Evolutionary conservation across 2,888 invertebrate species (phyloP), one percentile per base, ranked within the genome.

Genomic region (Hoplodrina blanda): DNA sequence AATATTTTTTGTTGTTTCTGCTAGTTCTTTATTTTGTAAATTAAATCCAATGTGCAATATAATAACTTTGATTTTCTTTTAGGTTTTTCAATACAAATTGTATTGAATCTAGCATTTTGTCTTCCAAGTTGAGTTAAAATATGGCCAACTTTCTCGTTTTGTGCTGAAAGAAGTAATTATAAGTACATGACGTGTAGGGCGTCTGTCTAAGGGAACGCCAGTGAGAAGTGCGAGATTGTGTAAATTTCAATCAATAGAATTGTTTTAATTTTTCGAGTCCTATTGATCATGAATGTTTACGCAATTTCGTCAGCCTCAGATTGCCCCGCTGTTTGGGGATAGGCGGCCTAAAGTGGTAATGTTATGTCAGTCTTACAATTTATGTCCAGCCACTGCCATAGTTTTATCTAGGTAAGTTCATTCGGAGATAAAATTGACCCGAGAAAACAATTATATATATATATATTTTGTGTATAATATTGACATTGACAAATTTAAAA

Each of bases 341-440:
- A 72, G 55, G 63, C 49, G 69, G 59, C 68, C 76, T 77, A 74
- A 73, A 64, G 60, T 75, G 62, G 68, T 68, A 70, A 62, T 80
- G 71, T 67, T 56, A 63, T 54, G 44, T 70, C 76, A 75, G 49
- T 76, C 68, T 83, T 68, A 69, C 69, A 76, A 82, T 76, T 78
- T 74, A 87, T 88, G 84, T 90, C 88, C 88, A 87, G 85, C 85
- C 93, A 94, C 93, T 93, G 94, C 93, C 93, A 91, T 93, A 91
- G 88, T 87, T 87, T 87, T 90, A 91, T 89, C 82, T 89, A 90
- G 80, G 87, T 90, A 90, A 88, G 87, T 84, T 87, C 79, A 81
- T 81, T 82, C 69, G 70, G 71, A 73, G 79, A 78, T 73, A 63
- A 74, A 72, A 73, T 76, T 79, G 44, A 15, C 57, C 55, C 53